These are phyloP conservation scores for Odontomyia ornata DNA, from an alignment of 2,888 invertebrate species.

Conservation along the genomic window DNA sequence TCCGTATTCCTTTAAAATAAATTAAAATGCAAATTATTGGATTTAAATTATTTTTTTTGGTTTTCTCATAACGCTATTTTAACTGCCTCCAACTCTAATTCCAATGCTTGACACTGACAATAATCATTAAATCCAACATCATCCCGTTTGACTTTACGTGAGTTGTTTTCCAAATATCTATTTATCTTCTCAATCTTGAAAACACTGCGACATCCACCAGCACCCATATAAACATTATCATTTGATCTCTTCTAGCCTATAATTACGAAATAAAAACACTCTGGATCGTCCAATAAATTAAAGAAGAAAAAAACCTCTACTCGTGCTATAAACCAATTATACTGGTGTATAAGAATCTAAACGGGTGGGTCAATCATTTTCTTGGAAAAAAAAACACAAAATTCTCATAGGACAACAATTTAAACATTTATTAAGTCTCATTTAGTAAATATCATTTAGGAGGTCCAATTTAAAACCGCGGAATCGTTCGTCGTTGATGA, in stretches of 20 bases:
- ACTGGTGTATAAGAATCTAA: background rate
- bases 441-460: background rate
- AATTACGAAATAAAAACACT: slow-evolving; percentile 2
- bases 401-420: background rate
- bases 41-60: too few species aligned
- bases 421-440: background rate
- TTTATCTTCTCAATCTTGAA: background rate
- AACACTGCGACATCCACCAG: background rate
- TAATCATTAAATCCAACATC: too few species aligned
- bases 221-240: background rate
- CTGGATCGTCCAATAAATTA: background rate
- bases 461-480: background rate
- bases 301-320: background rate
- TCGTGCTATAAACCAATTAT: background rate
- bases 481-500: background rate
- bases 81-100: too few species aligned
- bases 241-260: slow-evolving; percentile 3
- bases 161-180: background rate
- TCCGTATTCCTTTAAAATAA: too few species aligned
- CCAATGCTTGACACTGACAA: too few species aligned
- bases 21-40: too few species aligned
- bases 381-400: background rate
- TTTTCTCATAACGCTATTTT: too few species aligned
- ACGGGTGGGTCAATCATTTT: background rate
- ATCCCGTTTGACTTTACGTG: background rate